Evolutionary conservation across 2,888 invertebrate species (phyloP).

Genomic region (Drosophila testacea): DNA sequence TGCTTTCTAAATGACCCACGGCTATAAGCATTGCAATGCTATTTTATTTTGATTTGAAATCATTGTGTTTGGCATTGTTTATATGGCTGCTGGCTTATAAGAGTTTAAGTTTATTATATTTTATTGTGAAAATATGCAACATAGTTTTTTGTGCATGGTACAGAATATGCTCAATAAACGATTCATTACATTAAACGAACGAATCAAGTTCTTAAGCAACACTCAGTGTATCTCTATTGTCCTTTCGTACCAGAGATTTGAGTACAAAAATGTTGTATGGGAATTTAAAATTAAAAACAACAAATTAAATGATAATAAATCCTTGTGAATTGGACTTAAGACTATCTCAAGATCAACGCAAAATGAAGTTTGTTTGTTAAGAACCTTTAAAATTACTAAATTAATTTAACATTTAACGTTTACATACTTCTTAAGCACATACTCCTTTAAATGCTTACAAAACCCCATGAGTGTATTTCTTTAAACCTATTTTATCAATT

Average conservation of each 20-base stretch:
- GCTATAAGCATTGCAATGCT: slow-evolving; percentile 66
- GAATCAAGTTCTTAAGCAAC: neutral
- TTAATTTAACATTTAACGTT: too few relatives aligned
- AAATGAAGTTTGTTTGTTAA: too few relatives aligned
- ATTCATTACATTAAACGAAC: neutral
- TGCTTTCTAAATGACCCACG: slow-evolving; percentile 81
- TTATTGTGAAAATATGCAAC: neutral
- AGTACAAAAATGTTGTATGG: too few relatives aligned
- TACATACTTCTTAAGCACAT: too few relatives aligned
- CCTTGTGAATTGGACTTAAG: too few relatives aligned
- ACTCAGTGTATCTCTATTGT: neutral
- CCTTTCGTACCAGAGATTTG: neutral
- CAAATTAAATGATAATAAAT: too few relatives aligned
- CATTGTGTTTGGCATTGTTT: slow-evolving; percentile 41
- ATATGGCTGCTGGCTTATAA: neutral
- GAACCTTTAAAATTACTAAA: too few relatives aligned
- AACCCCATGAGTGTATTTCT: too few relatives aligned
- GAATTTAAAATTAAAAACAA: too few relatives aligned
- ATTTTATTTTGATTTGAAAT: slow-evolving; percentile 57
- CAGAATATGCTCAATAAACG: neutral
- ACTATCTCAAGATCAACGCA: too few relatives aligned
- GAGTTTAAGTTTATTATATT: neutral
- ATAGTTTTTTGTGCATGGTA: neutral
- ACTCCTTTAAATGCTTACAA: too few relatives aligned
- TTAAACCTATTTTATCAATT: too few relatives aligned